Percentiles rank a stretch among this genome's conserved stretches.
phyloP scores from a whole-genome alignment of 2,113 vertebrate genomes.

The Hydropotes inermis region DNA sequence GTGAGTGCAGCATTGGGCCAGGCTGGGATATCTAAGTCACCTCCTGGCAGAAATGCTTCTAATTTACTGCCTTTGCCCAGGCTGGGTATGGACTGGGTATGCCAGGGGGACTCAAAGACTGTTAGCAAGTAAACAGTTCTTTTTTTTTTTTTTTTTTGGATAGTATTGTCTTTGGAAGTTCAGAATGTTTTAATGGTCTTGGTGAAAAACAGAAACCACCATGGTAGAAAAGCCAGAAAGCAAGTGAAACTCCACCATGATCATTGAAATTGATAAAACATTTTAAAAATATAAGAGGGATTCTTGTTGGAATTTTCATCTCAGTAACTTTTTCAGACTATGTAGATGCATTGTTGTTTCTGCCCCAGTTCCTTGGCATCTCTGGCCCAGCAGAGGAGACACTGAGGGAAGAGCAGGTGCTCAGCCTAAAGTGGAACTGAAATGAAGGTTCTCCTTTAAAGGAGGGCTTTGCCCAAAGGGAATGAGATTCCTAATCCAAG shows the following conservation, averaged over 20 bases:
- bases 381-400: neutral
- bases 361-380: neutral
- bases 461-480: neutral
- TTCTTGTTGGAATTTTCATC: neutral
- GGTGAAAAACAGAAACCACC: neutral
- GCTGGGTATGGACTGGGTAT: constrained; percentile 48
- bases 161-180: neutral
- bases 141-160: constrained; percentile 73
- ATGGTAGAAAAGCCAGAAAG: neutral
- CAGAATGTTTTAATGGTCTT: neutral
- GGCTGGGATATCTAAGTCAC: neutral
- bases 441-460: neutral
- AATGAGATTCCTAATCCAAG: neutral
- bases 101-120: constrained; percentile 60
- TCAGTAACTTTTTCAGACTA: neutral
- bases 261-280: neutral
- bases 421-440: neutral
- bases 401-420: neutral
- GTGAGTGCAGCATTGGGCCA: constrained; percentile 63
- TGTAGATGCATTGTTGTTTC: neutral
- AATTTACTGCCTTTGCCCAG: constrained; percentile 61
- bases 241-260: neutral
- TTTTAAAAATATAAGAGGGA: neutral
- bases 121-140: constrained; percentile 66
- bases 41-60: neutral